Percentiles rank a stretch among this genome's conserved stretches.
phyloP scores from a whole-genome alignment of 2,113 vertebrate species.

The Oreochromis aureus region DNA sequence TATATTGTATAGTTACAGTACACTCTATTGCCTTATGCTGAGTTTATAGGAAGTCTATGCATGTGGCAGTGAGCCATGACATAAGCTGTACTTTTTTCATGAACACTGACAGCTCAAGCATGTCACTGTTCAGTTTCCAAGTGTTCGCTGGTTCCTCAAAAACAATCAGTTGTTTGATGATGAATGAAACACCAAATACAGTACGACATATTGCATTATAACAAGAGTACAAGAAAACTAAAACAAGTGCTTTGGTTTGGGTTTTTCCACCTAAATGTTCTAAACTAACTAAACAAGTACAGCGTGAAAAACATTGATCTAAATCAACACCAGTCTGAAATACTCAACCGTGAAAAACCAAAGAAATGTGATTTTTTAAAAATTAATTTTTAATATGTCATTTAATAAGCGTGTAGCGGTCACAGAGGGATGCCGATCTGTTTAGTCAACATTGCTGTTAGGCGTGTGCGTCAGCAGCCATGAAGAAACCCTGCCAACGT shows the following conservation, averaged over 20 bases:
- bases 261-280: background rate
- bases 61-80: background rate
- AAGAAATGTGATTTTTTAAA: background rate
- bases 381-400: background rate
- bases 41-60: background rate
- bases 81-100: background rate
- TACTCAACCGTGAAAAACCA: background rate
- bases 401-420: background rate
- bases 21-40: background rate
- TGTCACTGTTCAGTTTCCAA: background rate
- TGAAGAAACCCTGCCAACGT: background rate
- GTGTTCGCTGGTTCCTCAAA: background rate
- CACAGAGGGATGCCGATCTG: background rate
- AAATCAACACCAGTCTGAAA: background rate
- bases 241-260: background rate
- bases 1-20: background rate
- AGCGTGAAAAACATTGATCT: background rate
- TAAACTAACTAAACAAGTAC: background rate
- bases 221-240: background rate
- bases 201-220: background rate
- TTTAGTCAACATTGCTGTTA: background rate
- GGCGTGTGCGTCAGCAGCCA: background rate
- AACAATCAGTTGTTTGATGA: background rate
- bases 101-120: background rate
- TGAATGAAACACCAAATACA: background rate